A percentile compares a stretch with the other conserved stretches of the same genome.
phyloP scores from a whole-genome alignment of 2,797 vertebrate genomes.

The Malacoraja senta region DNA sequence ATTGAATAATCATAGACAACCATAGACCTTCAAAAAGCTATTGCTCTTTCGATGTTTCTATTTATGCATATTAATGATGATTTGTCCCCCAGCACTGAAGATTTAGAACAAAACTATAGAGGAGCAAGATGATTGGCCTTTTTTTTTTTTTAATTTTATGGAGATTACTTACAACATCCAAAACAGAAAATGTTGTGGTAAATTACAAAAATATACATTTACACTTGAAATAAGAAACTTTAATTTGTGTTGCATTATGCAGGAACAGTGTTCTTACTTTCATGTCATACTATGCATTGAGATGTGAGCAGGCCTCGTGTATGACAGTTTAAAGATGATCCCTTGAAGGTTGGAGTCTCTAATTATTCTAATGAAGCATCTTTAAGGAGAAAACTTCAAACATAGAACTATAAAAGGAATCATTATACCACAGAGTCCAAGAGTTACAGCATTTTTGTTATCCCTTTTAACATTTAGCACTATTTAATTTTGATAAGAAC shows the following conservation, averaged over 20 bases:
- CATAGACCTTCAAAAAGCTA: background rate
- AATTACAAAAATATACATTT: conserved; percentile 39
- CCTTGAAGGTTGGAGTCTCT: background rate
- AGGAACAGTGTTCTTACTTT: conserved; percentile 18
- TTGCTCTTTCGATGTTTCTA: background rate
- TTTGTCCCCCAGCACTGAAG: background rate
- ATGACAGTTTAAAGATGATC: conserved; percentile 1
- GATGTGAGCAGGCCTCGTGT: conserved; percentile 6
- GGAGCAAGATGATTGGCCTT: background rate
- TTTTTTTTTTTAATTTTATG: background rate
- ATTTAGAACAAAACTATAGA: background rate
- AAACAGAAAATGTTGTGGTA: conserved; percentile 23
- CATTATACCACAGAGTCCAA: conserved; percentile 26
- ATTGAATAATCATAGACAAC: background rate
- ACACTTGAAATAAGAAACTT: conserved; percentile 25
- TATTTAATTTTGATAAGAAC: background rate
- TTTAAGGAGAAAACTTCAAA: conserved; percentile 6
- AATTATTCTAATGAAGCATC: background rate
- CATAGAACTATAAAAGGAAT: background rate
- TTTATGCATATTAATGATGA: background rate
- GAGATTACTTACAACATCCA: conserved; percentile 27
- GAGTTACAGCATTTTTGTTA: background rate
- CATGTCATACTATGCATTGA: background rate
- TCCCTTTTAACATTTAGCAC: background rate
- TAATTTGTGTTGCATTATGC: background rate